Conservation (phyloP, 2,113 vertebrate genomes). For the Piaya cayana region DNA sequence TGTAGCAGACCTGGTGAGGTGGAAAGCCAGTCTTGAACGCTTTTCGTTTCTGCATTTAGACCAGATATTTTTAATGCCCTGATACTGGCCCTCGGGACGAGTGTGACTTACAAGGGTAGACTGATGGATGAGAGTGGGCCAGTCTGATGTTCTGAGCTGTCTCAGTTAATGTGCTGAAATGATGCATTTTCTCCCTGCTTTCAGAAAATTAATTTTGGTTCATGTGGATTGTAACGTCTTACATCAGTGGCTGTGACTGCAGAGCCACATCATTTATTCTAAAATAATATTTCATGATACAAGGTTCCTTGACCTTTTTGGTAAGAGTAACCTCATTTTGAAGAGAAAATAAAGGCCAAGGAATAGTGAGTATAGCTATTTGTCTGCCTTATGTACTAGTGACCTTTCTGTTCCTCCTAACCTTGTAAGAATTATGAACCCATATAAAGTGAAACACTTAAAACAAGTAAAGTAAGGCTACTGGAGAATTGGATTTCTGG, state of each 20-base stretch:
- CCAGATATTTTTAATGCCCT: neutral
- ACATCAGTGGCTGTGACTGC: constrained; percentile 37
- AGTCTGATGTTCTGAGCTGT: neutral
- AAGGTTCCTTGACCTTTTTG: constrained; percentile 51
- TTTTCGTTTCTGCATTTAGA: neutral
- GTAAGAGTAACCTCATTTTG: constrained; percentile 59
- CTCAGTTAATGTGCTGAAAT: constrained; percentile 28
- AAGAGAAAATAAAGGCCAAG: constrained; percentile 51
- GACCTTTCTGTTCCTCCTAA: constrained; percentile 23
- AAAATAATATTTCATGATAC: constrained; percentile 20
- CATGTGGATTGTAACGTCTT: constrained; percentile 12
- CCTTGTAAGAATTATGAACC: constrained; percentile 4
- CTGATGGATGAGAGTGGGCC: neutral
- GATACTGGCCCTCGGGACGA: neutral
- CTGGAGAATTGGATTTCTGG: neutral
- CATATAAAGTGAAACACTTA: neutral
- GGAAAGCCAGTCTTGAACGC: neutral
- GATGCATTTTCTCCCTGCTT: constrained; percentile 46
- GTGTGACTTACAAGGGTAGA: neutral
- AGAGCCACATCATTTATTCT: constrained; percentile 53
- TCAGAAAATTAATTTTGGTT: constrained; percentile 52
- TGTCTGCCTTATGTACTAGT: constrained; percentile 15
- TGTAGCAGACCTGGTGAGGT: neutral
- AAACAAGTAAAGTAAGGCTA: neutral
- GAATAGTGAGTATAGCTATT: constrained; percentile 46